Base-by-base conservation (phyloP, 2,113 vertebrate species). In the Caranx ignobilis region DNA sequence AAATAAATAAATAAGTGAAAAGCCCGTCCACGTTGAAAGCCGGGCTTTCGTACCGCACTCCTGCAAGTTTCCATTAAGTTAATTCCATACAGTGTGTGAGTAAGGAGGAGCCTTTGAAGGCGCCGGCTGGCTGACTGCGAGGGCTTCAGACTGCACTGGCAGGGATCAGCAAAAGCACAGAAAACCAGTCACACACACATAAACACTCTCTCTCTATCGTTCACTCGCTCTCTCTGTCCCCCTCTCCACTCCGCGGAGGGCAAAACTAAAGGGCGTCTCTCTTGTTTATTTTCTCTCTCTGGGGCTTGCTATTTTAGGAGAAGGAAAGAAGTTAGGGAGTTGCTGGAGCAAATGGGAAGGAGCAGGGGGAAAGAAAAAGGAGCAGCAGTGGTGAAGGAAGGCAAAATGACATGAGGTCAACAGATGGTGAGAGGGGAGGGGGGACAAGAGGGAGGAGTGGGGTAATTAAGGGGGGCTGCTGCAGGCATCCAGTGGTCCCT, bases 341-440 rank as follows among this genome's bases (percentile, higher is more conserved):
- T 71, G 67, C 63, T 82, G 83, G 77, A 89, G 89, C 77, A 83
- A 83, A 83, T 7, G 57, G 48, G 81, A 71, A 62, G 47, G 71
- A 79, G 67, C 15, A 56, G 32, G 64, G 21, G 71, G 64, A 50
- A 37, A 26, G 15, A 73, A 71, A 61, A 73, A 61, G 68, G 56
- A 80, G 71, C 67, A 87, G 90, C 35, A n/a, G 82, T 62, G 83
- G 83, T 86, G 89, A 61, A 81, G 79, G 82, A 88, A 90, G 87
- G 85, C 85, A 87, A 86, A 87, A 89, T 86, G 90, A 93, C 89
- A 93, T 89, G 86, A 92, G 92, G 91, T 92, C 89, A 93, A 92
- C 93, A 94, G 94, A 93, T 94, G 93, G 92, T 82, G 88, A 79
- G 77, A 74, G 88, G 55, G 84, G 81, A 75, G 80, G 68, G 60